Conservation (phyloP, 2,113 vertebrate genomes). For the Odontesthes bonariensis region DNA sequence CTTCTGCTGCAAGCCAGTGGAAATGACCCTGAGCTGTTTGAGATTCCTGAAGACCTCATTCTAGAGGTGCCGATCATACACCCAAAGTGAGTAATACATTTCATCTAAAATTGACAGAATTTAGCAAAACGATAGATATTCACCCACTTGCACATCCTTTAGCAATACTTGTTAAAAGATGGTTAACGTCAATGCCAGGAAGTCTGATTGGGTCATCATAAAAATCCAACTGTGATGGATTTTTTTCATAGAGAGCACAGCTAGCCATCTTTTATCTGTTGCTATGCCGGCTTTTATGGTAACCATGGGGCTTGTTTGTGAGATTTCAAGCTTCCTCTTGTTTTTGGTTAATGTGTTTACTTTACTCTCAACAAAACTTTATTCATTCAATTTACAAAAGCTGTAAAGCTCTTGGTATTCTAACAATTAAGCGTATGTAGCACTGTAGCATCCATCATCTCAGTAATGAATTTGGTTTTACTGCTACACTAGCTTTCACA, state of each 20-base stretch:
- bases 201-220: conserved; percentile 42
- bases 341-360: conserved; percentile 11
- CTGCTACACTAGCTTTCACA: not conserved
- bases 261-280: conserved; percentile 45
- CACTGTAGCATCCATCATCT: conserved; percentile 17
- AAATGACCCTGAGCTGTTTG: conserved; percentile 95
- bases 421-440: conserved; percentile 23
- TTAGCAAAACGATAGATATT: conserved; percentile 25
- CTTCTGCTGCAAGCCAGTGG: conserved; percentile 95
- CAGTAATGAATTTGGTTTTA: conserved; percentile 24
- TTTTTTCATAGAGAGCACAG: conserved; percentile 40
- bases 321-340: conserved; percentile 18
- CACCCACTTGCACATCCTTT: conserved; percentile 40
- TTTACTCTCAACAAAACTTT: conserved; percentile 27
- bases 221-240: conserved; percentile 50
- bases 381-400: conserved; percentile 3
- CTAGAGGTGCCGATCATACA: conserved; percentile 95
- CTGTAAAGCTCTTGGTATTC: conserved; percentile 17
- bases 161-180: conserved; percentile 52
- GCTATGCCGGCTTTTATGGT: conserved; percentile 46
- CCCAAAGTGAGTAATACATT: conserved; percentile 89
- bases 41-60: conserved; percentile 93
- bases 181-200: conserved; percentile 40
- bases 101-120: conserved; percentile 13
- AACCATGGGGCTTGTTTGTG: conserved; percentile 57